phyloP scores from a whole-genome alignment of 2,797 vertebrate genomes.

The Sebastes kiyomatsui region DNA sequence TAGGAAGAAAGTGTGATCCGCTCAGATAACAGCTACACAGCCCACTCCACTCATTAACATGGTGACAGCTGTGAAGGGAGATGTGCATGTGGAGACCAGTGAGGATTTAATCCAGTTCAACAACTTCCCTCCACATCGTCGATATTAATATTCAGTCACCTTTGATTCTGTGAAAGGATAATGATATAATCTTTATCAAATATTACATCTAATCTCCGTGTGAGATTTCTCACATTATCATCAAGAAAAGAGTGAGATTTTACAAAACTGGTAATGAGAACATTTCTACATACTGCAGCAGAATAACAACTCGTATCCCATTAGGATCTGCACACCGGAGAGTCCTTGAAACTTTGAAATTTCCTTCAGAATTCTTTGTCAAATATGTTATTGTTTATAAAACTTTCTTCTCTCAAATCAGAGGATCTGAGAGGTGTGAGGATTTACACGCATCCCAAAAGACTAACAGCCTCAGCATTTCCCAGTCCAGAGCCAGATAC shows the following conservation, averaged over 20 bases:
- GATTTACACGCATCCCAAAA: not conserved
- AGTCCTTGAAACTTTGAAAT: not conserved
- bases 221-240: not conserved
- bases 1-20: slow-evolving; percentile 13
- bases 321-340: not conserved
- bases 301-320: not conserved
- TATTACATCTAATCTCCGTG: not conserved
- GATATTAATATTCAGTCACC: not conserved
- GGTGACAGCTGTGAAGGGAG: slow-evolving; percentile 6
- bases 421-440: not conserved
- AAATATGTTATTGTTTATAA: not conserved
- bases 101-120: slow-evolving; percentile 29
- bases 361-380: not conserved
- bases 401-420: slow-evolving; percentile 3
- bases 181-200: not conserved
- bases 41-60: slow-evolving; percentile 7
- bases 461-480: not conserved
- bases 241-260: not conserved
- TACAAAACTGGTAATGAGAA: not conserved
- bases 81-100: slow-evolving; percentile 11
- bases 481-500: not conserved
- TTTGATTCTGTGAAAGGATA: not conserved
- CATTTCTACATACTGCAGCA: not conserved
- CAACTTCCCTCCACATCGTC: not conserved
- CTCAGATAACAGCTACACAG: slow-evolving; percentile 6